Percentiles rank a stretch among this genome's conserved stretches.
Evolutionary conservation across 2,888 invertebrate genomes (phyloP).

Genomic region (Raillietiella orientalis): DNA sequence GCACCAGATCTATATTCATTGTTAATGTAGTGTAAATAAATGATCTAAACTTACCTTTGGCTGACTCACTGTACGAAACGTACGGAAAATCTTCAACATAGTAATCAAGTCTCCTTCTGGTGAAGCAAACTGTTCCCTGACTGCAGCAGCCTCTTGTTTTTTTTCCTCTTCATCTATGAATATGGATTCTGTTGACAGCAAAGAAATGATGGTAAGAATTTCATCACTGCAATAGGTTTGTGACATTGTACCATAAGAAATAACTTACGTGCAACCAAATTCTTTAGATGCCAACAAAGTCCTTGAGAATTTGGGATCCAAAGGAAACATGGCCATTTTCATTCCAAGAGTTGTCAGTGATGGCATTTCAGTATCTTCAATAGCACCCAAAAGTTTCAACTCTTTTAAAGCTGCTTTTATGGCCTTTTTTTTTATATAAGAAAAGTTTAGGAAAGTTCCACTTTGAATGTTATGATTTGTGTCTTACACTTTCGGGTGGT

Average conservation of each 20-base stretch:
- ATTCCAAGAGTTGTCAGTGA: conserved; percentile 42
- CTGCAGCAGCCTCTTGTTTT: conserved; percentile 35
- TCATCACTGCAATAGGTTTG: conserved; percentile 24
- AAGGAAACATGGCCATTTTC: conserved; percentile 61
- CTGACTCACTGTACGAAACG: conserved; percentile 31
- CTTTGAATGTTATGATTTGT: conserved; percentile 2
- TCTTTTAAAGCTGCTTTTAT: conserved; percentile 14
- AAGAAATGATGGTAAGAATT: conserved; percentile 45
- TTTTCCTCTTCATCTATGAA: conserved; percentile 37
- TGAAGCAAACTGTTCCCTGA: conserved; percentile 41
- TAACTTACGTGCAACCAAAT: conserved; percentile 20
- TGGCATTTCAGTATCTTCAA: conserved; percentile 17
- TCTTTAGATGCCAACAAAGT: conserved; percentile 39
- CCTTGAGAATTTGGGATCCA: conserved; percentile 64
- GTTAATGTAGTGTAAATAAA: no score
- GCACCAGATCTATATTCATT: conserved; percentile 52
- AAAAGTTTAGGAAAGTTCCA: conserved; percentile 1
- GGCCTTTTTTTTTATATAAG: conserved; percentile 8
- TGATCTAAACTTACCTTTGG: no score
- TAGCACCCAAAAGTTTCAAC: conserved; percentile 22
- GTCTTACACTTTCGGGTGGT: conserved; percentile 30
- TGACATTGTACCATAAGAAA: no score
- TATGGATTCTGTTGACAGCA: conserved; percentile 60
- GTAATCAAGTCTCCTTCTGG: conserved; percentile 73
- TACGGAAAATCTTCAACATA: conserved; percentile 52